phyloP scores from a whole-genome alignment of 1,140 invertebrate genomes.

The Zaprionus ghesquierei region DNA sequence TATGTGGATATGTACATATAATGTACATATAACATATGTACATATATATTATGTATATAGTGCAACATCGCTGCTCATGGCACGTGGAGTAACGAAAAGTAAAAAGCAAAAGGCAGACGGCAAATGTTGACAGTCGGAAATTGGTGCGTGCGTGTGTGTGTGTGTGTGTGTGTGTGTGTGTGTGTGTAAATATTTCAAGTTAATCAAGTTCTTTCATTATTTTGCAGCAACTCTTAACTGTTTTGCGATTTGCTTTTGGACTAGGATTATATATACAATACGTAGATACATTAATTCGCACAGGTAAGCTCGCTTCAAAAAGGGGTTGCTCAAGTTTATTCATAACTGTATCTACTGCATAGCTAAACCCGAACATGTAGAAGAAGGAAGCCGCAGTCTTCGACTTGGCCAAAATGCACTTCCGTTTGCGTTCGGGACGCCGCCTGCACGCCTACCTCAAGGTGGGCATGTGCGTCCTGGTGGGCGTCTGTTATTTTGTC shows the following conservation, averaged over 20 bases:
- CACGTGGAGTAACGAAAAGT: neutral
- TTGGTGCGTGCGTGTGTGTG: constrained; percentile 20
- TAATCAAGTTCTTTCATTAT: neutral
- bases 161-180: constrained; percentile 1
- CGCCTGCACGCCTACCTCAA: constrained; percentile 75
- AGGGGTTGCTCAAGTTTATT: neutral
- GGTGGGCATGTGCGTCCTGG: constrained; percentile 59
- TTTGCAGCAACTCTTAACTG: too few species aligned
- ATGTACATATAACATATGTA: neutral
- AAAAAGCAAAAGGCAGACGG: constrained; percentile 30
- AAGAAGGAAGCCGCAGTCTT: neutral
- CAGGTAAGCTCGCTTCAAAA: neutral
- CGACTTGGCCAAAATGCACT: constrained; percentile 55
- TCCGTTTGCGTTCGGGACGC: constrained; percentile 68
- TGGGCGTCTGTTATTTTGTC: constrained; percentile 74
- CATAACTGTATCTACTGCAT: neutral
- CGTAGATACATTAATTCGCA: neutral
- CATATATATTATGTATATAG: neutral
- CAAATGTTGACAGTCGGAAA: constrained; percentile 54
- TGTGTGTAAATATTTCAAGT: neutral
- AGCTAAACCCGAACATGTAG: neutral
- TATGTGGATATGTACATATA: neutral
- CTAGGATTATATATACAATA: neutral
- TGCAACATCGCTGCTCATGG: neutral
- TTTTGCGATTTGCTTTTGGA: neutral